Evolutionary conservation across 30 jellyfish, hydroid and myxozoan species (phyloP).

Genomic region (Hydractinia symbiolongicarpus): DNA sequence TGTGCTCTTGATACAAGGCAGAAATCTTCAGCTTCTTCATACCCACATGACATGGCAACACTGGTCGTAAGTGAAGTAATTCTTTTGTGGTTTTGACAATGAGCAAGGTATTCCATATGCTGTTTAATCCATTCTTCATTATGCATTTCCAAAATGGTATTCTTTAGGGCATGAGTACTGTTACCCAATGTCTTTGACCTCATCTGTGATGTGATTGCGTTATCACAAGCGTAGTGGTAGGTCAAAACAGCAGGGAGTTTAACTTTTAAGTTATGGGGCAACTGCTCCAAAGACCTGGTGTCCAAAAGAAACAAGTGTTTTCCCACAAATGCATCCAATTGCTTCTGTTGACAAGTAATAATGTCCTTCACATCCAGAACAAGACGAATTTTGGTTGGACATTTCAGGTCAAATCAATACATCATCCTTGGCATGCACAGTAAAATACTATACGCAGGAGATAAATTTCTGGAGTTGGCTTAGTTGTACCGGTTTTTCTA

Average conservation of each 20-base stretch:
- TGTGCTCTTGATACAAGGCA: conserved; percentile 21
- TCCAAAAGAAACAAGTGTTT: conserved; percentile 12
- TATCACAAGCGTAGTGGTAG: conserved; percentile 41
- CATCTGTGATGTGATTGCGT: conserved; percentile 35
- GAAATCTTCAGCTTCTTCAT: conserved; percentile 8
- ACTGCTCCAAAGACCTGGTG: conserved; percentile 38
- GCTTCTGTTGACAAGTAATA: conserved; percentile 25
- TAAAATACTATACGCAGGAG: conserved; percentile 22
- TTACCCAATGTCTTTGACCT: conserved; percentile 42
- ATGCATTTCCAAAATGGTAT: conserved; percentile 33
- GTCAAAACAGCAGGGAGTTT: conserved; percentile 43
- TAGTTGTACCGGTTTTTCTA: background rate
- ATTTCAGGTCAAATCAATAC: conserved; percentile 2
- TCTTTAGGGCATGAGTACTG: conserved; percentile 40
- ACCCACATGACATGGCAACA: background rate
- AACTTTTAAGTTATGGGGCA: conserved; percentile 24
- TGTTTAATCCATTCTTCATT: conserved; percentile 30
- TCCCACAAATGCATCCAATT: conserved; percentile 20
- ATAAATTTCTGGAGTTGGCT: conserved; percentile 21
- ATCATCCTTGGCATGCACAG: conserved; percentile 22
- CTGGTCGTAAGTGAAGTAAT: background rate
- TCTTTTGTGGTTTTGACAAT: conserved; percentile 11
- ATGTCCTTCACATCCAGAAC: conserved; percentile 19
- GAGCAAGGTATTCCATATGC: conserved; percentile 28
- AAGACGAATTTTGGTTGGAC: conserved; percentile 13